These are phyloP conservation scores for Syngnathoides biaculeatus DNA, from an alignment of 2,113 vertebrate species.

Conservation along the genomic window DNA sequence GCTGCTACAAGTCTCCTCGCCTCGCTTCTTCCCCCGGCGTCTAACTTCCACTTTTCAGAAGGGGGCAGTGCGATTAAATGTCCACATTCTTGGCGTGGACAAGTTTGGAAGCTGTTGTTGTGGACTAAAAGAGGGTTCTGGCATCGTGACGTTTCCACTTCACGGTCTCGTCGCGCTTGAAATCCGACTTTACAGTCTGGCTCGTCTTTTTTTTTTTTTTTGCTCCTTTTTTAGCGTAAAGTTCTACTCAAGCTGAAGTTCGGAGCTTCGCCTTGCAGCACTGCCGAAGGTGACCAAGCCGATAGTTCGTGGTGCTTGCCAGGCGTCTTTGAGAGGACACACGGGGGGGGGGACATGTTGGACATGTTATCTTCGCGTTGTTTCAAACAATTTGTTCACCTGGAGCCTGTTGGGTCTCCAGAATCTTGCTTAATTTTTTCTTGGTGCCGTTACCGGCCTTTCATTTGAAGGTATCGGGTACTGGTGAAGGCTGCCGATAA, in stretches of 20 bases:
- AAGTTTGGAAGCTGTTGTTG: not conserved
- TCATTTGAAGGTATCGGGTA: too few relatives aligned
- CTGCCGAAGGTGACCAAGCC: not conserved
- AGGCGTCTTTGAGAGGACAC: constrained; percentile 8
- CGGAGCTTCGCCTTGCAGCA: not conserved
- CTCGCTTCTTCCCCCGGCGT: constrained; percentile 35
- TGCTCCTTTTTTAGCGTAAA: not conserved
- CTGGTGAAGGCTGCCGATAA: too few relatives aligned
- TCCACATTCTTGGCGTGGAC: not conserved
- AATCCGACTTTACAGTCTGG: not conserved
- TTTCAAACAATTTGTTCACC: not conserved
- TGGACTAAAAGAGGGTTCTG: not conserved
- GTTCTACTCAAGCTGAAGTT: not conserved
- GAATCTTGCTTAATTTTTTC: not conserved
- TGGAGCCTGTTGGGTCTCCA: not conserved
- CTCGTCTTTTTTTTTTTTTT: not conserved
- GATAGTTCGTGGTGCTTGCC: constrained; percentile 16
- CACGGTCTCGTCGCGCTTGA: not conserved
- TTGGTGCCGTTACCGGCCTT: too few relatives aligned
- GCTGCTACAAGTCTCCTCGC: constrained; percentile 45
- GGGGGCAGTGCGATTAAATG: not conserved
- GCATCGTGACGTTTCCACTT: not conserved
- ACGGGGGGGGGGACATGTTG: not conserved
- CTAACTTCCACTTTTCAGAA: constrained; percentile 41
- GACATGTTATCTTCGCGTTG: not conserved